Percentiles rank a stretch among this genome's conserved stretches.
Conservation (phyloP, 2,888 invertebrate species). For the Trilocha varians region DNA sequence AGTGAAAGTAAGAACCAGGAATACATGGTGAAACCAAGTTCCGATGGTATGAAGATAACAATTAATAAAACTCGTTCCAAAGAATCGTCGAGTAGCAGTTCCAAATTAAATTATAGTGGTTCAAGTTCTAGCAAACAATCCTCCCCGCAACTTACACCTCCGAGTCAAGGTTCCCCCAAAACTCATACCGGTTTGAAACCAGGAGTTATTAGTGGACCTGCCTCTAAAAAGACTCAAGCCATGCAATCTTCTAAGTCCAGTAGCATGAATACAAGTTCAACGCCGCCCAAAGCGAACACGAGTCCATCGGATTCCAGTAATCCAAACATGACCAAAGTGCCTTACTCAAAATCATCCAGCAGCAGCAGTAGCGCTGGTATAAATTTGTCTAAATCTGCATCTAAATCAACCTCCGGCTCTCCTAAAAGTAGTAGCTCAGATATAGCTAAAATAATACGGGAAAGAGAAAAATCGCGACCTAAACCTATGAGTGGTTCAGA, state of each 20-base stretch:
- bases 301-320: constrained; percentile 50
- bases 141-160: constrained; percentile 59
- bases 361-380: constrained; percentile 54
- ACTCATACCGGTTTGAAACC: constrained; percentile 88
- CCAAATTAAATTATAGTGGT: constrained; percentile 56
- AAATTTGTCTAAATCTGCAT: constrained; percentile 59
- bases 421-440: constrained; percentile 76
- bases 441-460: constrained; percentile 71
- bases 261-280: constrained; percentile 42
- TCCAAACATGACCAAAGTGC: constrained; percentile 52
- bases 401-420: constrained; percentile 72
- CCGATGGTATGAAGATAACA: constrained; percentile 92
- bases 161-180: constrained; percentile 80
- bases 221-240: constrained; percentile 84
- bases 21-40: constrained; percentile 91
- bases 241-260: constrained; percentile 68
- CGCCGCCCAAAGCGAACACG: constrained; percentile 57
- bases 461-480: constrained; percentile 72
- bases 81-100: constrained; percentile 72
- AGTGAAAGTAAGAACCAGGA: constrained; percentile 80
- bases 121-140: constrained; percentile 63
- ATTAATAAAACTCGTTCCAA: constrained; percentile 90
- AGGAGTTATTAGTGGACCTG: constrained; percentile 89
- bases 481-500: constrained; percentile 75
- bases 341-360: constrained; percentile 63